These are phyloP conservation scores for Lycocorax pyrrhopterus DNA, from an alignment of 2,113 vertebrate species.

Conservation along the genomic window DNA sequence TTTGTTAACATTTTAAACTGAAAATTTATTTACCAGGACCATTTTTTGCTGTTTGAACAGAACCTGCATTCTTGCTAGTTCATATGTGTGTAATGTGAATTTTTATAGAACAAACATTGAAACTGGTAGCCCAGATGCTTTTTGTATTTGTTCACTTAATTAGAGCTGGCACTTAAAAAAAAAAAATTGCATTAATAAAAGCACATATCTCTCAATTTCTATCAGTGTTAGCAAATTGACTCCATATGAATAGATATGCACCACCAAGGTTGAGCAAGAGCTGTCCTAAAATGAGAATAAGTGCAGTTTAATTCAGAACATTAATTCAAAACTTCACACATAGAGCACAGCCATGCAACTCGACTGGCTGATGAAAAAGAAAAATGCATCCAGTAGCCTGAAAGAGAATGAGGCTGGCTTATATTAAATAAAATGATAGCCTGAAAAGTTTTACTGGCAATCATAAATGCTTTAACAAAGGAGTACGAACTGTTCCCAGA, in stretches of 20 bases:
- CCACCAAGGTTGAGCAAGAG: not conserved
- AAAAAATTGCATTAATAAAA: not conserved
- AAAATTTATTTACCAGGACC: not conserved
- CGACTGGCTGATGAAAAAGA: not conserved
- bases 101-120: not conserved
- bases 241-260: not conserved
- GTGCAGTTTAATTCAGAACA: not conserved
- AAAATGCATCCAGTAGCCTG: not conserved
- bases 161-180: not conserved
- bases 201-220: not conserved
- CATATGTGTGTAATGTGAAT: not conserved
- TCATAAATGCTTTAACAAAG: slow-evolving; percentile 41
- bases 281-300: not conserved
- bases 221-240: not conserved
- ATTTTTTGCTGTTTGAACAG: not conserved
- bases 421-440: slow-evolving; percentile 20
- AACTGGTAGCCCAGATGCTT: accelerated
- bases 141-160: not conserved
- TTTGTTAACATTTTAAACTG: not conserved
- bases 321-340: not conserved
- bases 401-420: not conserved
- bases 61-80: not conserved
- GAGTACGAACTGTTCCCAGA: not conserved
- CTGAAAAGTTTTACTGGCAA: slow-evolving; percentile 33
- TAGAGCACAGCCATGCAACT: not conserved